Evolutionary conservation across 35 echinoderm and acorn worm genomes (phyloP).

Genomic region (Amphiura filiformis): DNA sequence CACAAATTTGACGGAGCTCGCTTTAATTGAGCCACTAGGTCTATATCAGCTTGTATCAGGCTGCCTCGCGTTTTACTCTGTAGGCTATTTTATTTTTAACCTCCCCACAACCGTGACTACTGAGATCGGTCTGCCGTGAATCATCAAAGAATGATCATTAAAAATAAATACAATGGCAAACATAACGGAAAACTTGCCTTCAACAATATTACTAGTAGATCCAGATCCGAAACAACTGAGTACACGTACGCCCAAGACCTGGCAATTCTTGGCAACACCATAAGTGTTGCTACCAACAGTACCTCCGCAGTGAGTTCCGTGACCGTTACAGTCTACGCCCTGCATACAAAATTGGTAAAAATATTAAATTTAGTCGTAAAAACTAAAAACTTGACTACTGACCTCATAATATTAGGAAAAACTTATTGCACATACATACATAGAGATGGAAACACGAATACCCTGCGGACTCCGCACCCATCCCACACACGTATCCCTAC

Average conservation of each 20-base stretch:
- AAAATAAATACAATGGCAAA: not conserved
- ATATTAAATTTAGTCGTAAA: not conserved
- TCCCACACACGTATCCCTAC: not conserved
- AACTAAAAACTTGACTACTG: not conserved
- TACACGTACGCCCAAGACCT: not conserved
- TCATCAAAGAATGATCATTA: not conserved
- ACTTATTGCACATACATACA: not conserved
- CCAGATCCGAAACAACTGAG: not conserved
- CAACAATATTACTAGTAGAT: not conserved
- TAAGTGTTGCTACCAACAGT: not conserved
- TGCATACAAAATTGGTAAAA: not conserved
- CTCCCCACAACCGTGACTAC: not conserved
- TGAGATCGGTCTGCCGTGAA: not conserved
- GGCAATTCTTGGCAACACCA: not conserved
- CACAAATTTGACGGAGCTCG: not conserved
- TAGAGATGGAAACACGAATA: not conserved
- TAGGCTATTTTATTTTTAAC: not conserved
- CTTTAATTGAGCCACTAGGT: not conserved
- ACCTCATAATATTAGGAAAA: not conserved
- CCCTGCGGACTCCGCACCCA: not conserved
- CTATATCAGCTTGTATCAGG: not conserved
- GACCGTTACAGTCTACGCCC: not conserved
- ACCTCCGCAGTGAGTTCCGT: not conserved
- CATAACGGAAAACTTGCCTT: not conserved
- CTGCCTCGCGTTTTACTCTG: not conserved